phyloP scores from a whole-genome alignment of 2,888 invertebrate species.

The Acrocyrtus sp. region DNA sequence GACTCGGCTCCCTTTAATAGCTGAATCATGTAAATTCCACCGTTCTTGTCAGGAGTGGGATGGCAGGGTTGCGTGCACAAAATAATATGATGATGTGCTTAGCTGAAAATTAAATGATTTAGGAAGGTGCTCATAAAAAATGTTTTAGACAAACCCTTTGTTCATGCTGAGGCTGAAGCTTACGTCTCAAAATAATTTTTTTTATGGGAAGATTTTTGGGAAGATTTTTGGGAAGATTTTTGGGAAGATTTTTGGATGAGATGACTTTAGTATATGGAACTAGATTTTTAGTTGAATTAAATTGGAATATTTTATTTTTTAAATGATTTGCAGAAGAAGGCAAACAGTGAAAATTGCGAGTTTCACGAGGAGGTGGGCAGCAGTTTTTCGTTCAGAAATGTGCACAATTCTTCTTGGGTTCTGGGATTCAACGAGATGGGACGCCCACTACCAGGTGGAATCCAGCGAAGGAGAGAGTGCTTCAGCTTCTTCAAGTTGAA shows the following conservation, averaged over 20 bases:
- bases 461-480: constrained; percentile 24
- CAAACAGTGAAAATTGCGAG: constrained; percentile 51
- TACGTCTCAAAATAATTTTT: not conserved
- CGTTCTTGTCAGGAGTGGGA: constrained; percentile 31
- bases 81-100: constrained; percentile 20
- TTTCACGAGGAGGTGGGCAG: constrained; percentile 48
- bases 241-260: not conserved
- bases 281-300: not conserved
- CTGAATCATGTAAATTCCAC: constrained; percentile 38
- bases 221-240: not conserved
- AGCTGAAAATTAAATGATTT: constrained; percentile 31
- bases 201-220: not conserved
- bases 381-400: constrained; percentile 50
- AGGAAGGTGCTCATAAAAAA: constrained; percentile 22
- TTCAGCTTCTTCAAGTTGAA: constrained; percentile 37
- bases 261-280: no score
- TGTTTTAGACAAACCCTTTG: constrained; percentile 8
- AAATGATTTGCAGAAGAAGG: constrained; percentile 40
- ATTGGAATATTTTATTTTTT: not conserved
- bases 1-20: constrained; percentile 30
- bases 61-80: constrained; percentile 43
- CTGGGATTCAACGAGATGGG: constrained; percentile 56
- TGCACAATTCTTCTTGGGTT: constrained; percentile 49
- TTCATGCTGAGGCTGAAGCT: not conserved
- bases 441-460: constrained; percentile 37